These are phyloP conservation scores for Callipepla californica DNA, from an alignment of 2,113 vertebrate genomes.

Conservation along the genomic window DNA sequence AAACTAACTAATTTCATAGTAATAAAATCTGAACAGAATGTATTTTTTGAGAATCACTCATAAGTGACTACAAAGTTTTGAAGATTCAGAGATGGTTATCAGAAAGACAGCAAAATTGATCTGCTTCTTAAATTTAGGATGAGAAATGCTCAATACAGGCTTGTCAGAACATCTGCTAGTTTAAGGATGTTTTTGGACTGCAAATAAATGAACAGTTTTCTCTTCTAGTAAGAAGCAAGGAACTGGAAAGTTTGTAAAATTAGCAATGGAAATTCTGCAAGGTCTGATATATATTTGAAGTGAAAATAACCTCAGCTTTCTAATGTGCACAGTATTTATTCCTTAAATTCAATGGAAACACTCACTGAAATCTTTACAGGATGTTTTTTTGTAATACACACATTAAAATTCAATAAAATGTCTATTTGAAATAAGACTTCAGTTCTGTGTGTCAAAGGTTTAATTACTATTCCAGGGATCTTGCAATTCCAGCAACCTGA, in stretches of 20 bases:
- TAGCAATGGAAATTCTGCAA: neutral
- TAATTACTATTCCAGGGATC: neutral
- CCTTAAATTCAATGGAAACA: neutral
- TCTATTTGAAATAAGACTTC: neutral
- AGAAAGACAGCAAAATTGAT: neutral
- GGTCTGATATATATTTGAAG: neutral
- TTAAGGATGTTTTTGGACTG: neutral
- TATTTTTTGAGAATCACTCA: neutral
- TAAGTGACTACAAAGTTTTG: neutral
- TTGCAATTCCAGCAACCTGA: neutral
- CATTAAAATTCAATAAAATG: neutral
- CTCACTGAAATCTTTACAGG: neutral
- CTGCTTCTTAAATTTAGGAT: neutral
- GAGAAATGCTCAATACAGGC: neutral
- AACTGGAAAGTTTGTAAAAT: neutral
- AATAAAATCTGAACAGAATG: neutral
- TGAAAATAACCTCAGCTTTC: neutral
- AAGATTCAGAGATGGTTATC: neutral
- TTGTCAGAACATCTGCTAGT: neutral
- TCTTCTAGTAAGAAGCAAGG: neutral
- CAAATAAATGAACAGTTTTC: neutral
- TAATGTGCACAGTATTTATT: fast-evolving
- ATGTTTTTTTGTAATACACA: neutral
- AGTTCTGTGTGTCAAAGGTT: neutral
- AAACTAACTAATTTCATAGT: neutral